Conservation (phyloP, 1,140 invertebrate species). For the Acromyrmex heyeri region DNA sequence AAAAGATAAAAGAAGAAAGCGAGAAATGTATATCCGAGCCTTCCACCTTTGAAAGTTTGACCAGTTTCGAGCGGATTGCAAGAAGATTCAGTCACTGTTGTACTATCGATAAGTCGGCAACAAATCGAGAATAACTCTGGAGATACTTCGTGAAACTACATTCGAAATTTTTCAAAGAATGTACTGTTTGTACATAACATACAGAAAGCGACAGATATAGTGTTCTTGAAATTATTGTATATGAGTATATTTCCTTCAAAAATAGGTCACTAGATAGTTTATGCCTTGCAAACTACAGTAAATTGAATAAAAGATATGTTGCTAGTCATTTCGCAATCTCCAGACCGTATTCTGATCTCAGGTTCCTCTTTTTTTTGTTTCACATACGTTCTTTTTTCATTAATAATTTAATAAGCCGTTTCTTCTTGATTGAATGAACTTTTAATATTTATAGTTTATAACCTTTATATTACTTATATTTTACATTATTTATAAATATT, state of each 20-base stretch:
- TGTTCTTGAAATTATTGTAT: slow-evolving; percentile 3
- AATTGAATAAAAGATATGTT: neutral
- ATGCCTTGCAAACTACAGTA: neutral
- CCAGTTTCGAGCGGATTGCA: slow-evolving; percentile 37
- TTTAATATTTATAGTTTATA: neutral
- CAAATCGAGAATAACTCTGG: slow-evolving; percentile 16
- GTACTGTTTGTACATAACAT: neutral
- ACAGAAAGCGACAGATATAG: neutral
- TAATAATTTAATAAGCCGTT: neutral
- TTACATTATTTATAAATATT: neutral
- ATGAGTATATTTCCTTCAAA: neutral
- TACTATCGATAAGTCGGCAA: slow-evolving; percentile 18
- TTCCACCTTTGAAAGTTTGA: slow-evolving; percentile 37
- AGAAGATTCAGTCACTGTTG: neutral
- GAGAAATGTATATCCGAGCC: slow-evolving; percentile 1
- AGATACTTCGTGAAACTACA: slow-evolving; percentile 24
- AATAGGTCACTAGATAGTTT: slow-evolving; percentile 2
- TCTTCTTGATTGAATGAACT: neutral
- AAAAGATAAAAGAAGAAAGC: slow-evolving; percentile 33
- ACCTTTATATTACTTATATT: neutral
- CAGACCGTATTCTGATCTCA: neutral
- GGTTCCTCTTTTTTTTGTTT: neutral
- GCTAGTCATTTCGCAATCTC: neutral
- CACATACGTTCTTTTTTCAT: neutral
- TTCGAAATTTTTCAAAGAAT: slow-evolving; percentile 27